Percentiles rank a stretch among this genome's conserved stretches.
Evolutionary conservation across 2,888 invertebrate genomes (phyloP).

Genomic region (Cephus sareptanus): DNA sequence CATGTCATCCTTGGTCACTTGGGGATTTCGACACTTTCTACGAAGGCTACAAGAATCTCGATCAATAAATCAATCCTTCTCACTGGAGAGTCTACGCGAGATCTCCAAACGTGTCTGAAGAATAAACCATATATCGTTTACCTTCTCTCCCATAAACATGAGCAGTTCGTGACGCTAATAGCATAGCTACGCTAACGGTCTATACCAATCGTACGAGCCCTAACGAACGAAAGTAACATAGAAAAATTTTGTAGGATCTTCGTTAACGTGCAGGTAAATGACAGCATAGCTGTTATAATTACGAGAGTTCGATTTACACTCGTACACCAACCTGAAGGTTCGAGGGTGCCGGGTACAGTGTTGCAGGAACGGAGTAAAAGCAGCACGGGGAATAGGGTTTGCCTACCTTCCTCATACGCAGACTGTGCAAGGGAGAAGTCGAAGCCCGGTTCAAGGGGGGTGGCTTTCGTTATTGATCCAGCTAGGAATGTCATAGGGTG

Average conservation of each 20-base stretch:
- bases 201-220: not conserved
- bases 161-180: not conserved
- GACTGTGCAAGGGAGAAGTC: conserved; percentile 19
- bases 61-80: not conserved
- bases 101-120: not conserved
- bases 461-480: conserved; percentile 56
- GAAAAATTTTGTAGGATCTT: not conserved
- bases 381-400: not conserved
- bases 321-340: not conserved
- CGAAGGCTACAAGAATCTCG: not conserved
- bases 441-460: conserved; percentile 30
- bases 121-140: not conserved
- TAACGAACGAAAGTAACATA: not conserved
- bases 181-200: not conserved
- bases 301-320: not conserved
- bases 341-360: not conserved
- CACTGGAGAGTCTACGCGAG: not conserved
- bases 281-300: not conserved
- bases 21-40: not conserved
- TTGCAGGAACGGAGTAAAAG: not conserved
- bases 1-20: not conserved
- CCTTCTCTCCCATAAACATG: not conserved
- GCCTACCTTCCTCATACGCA: not conserved
- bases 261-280: not conserved
- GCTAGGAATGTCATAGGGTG: conserved; percentile 46